phyloP scores from a whole-genome alignment of 2,797 vertebrate species.

The Fistularia tabacaria region DNA sequence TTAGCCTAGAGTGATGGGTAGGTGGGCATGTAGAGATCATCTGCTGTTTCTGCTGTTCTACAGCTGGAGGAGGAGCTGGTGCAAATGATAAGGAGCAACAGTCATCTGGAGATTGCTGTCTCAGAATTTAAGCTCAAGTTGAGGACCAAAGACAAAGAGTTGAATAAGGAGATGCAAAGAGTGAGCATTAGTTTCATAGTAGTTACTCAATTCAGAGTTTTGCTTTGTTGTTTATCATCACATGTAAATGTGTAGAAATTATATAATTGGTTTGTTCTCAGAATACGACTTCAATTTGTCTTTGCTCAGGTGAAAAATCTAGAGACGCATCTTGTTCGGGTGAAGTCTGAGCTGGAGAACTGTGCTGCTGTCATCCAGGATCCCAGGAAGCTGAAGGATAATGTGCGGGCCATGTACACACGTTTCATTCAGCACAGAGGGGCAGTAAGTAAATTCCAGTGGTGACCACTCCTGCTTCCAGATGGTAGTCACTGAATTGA shows the following conservation, averaged over 20 bases:
- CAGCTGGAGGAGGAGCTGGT: constrained; percentile 86
- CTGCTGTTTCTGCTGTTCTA: constrained; percentile 25
- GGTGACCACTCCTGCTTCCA: not conserved
- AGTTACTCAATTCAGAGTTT: not conserved
- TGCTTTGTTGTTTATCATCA: not conserved
- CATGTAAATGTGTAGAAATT: too few relatives aligned
- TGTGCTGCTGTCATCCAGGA: constrained; percentile 83
- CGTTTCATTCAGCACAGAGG: constrained; percentile 76
- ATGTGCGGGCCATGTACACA: constrained; percentile 73
- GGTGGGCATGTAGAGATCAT: not conserved
- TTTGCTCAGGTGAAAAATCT: constrained; percentile 70
- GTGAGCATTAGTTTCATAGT: constrained; percentile 54
- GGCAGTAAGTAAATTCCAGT: constrained; percentile 68
- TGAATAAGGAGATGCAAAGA: constrained; percentile 79
- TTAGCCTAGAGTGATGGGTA: not conserved
- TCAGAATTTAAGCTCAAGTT: constrained; percentile 82
- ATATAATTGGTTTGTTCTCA: not conserved
- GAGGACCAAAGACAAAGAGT: constrained; percentile 74
- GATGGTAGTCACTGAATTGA: not conserved
- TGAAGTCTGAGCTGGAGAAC: constrained; percentile 84
- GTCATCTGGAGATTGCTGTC: constrained; percentile 79
- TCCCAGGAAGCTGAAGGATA: constrained; percentile 81
- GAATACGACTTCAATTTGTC: constrained; percentile 24
- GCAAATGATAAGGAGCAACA: constrained; percentile 76
- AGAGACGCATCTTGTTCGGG: constrained; percentile 76